Conservation (phyloP, 2,797 vertebrate genomes). For the Peromyscus melanophrys region DNA sequence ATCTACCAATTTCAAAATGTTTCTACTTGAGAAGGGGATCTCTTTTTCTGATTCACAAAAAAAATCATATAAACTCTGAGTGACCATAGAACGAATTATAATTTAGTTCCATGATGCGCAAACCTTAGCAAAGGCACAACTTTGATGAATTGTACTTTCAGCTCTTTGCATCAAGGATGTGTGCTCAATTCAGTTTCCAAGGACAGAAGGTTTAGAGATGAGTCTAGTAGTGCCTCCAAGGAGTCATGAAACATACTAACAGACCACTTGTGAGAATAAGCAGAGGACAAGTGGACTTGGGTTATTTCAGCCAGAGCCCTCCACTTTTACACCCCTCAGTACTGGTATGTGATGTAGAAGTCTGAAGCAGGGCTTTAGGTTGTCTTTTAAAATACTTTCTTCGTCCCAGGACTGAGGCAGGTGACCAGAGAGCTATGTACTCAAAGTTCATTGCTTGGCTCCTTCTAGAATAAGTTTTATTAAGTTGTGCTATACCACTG, state of each 20-base stretch:
- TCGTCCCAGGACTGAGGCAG: not conserved
- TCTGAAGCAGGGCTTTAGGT: conserved; percentile 5
- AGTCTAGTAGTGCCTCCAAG: not conserved
- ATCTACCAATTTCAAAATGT: not conserved
- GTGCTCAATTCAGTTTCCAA: conserved; percentile 1
- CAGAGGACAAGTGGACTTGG: not conserved
- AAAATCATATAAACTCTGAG: not conserved
- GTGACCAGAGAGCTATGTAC: not conserved
- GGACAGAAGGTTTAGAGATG: conserved; percentile 16
- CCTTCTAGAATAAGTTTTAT: conserved; percentile 52
- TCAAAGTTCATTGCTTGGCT: conserved; percentile 42
- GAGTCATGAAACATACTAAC: not conserved
- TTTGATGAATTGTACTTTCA: not conserved
- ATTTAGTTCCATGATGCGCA: not conserved
- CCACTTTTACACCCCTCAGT: not conserved
- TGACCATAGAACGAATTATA: conserved; percentile 8
- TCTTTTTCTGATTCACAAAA: not conserved
- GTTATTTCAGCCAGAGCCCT: not conserved
- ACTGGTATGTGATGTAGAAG: not conserved
- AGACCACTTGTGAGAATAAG: not conserved
- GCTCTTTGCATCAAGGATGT: conserved; percentile 5
- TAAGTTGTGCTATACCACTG: conserved; percentile 33
- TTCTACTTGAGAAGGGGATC: not conserved
- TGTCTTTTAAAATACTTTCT: conserved; percentile 31
- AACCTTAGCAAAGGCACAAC: not conserved